Conservation (phyloP, 2,888 invertebrate species). For the Epistrophe grossulariae region DNA sequence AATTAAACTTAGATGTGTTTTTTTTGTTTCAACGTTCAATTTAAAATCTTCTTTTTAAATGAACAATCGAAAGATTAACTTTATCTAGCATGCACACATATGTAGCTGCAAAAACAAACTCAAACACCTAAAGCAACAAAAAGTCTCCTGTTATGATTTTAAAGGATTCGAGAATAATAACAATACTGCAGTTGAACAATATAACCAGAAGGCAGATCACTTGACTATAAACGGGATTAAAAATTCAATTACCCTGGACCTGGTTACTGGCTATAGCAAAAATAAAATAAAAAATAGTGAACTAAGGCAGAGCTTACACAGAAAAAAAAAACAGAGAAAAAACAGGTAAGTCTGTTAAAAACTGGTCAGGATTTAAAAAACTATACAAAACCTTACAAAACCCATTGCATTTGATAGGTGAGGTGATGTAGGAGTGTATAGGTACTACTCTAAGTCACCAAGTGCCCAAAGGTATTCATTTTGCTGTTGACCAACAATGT, state of each 20-base stretch:
- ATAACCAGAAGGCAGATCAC: slow-evolving; percentile 79
- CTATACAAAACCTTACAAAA: not conserved
- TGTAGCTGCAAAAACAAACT: not conserved
- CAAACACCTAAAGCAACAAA: not conserved
- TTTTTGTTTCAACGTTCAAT: not conserved
- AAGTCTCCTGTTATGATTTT: not conserved
- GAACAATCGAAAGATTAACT: slow-evolving; percentile 12
- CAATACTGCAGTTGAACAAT: slow-evolving; percentile 11
- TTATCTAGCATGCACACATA: not conserved
- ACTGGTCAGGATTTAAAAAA: slow-evolving; percentile 48
- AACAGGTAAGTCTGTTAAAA: slow-evolving; percentile 1
- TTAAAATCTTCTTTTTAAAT: not conserved
- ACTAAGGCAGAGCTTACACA: not conserved
- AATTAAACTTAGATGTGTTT: too few relatives aligned
- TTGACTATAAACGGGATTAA: slow-evolving; percentile 84
- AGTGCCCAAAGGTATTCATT: too few relatives aligned
- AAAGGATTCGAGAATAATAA: slow-evolving; percentile 1
- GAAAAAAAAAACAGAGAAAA: slow-evolving; percentile 20
- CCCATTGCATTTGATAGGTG: not conserved
- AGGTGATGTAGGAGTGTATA: too few relatives aligned
- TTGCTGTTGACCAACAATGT: too few relatives aligned
- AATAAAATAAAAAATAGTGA: not conserved
- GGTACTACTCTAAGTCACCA: too few relatives aligned
- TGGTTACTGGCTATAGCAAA: slow-evolving; percentile 22
- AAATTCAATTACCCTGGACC: slow-evolving; percentile 82